Conservation (phyloP, 1,140 invertebrate species). For the Nasonia vitripennis region DNA sequence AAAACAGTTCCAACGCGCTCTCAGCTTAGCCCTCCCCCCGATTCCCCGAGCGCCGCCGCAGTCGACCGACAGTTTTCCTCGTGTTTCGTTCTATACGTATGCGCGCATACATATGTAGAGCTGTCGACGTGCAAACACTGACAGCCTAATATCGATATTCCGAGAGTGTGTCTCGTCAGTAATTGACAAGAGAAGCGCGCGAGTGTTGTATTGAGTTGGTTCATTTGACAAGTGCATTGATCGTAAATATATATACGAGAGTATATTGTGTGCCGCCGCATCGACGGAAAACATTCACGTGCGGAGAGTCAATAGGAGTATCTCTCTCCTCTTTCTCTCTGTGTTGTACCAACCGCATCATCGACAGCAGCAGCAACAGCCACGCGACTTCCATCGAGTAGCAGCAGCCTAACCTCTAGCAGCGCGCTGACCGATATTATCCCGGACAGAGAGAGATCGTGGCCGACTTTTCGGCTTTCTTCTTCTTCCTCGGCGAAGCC, state of each 20-base stretch:
- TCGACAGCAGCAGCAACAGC: not conserved
- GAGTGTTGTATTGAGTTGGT: conserved; percentile 34
- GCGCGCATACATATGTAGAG: not conserved
- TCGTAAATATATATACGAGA: not conserved
- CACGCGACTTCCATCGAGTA: not conserved
- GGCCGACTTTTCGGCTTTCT: conserved; percentile 30
- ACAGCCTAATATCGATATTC: not conserved
- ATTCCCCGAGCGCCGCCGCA: not conserved
- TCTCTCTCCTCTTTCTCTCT: not conserved
- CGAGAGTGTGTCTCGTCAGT: not conserved
- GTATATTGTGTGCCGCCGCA: conserved; percentile 19
- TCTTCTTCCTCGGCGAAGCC: conserved; percentile 1
- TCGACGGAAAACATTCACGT: conserved; percentile 13
- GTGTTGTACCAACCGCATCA: not conserved
- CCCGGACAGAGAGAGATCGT: conserved; percentile 16
- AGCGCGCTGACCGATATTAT: conserved; percentile 29
- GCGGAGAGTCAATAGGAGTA: not conserved
- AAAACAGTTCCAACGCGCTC: not conserved
- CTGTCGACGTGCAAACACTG: not conserved
- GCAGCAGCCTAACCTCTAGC: not conserved
- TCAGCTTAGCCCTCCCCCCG: not conserved
- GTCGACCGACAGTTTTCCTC: not conserved
- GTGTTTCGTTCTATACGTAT: not conserved
- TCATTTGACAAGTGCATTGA: conserved; percentile 43
- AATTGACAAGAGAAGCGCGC: conserved; percentile 38